A percentile compares a stretch with the other conserved stretches of the same genome.
Conservation (phyloP, 2,113 vertebrate genomes). For the Gallinago jamesoni region DNA sequence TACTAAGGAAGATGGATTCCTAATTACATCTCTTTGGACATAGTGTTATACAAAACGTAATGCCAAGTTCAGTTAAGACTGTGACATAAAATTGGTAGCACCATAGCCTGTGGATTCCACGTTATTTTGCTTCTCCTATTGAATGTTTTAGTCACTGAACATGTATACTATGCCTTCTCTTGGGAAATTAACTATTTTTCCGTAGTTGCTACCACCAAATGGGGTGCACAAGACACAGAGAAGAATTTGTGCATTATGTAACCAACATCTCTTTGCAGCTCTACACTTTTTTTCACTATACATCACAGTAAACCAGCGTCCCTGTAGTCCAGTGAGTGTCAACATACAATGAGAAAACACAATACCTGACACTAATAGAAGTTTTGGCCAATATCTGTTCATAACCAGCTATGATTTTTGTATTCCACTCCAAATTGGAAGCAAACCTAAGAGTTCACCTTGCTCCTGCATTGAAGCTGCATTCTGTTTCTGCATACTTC, state of each 20-base stretch:
- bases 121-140: neutral
- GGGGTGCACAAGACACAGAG: neutral
- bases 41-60: neutral
- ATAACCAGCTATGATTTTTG: neutral
- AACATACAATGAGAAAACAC: conserved; percentile 43
- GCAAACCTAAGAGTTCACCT: neutral
- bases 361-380: conserved; percentile 4
- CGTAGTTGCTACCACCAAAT: conserved; percentile 4
- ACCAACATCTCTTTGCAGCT: neutral
- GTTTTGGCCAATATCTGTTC: conserved; percentile 10
- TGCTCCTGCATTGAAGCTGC: neutral
- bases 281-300: neutral
- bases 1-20: neutral
- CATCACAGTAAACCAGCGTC: conserved; percentile 19
- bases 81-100: neutral
- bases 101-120: neutral
- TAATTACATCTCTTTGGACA: neutral
- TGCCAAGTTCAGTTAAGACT: neutral
- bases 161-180: neutral
- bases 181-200: conserved; percentile 35
- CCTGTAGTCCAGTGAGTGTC: neutral
- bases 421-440: neutral
- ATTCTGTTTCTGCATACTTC: neutral
- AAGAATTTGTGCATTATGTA: conserved; percentile 21
- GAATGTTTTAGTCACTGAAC: neutral